Conservation (phyloP, 2,113 vertebrate genomes). For the Numida meleagris region DNA sequence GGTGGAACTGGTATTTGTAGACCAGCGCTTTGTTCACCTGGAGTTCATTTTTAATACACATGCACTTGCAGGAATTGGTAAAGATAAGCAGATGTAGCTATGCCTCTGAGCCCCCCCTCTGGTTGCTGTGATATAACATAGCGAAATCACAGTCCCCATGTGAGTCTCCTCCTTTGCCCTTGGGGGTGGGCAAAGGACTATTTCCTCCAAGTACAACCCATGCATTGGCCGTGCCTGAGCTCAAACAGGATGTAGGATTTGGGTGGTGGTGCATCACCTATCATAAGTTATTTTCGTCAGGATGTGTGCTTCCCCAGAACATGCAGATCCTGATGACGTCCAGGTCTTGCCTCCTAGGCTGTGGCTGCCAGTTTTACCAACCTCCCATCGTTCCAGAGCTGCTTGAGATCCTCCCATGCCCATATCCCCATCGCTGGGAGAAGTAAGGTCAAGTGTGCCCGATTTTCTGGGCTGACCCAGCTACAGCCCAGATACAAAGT, state of each 20-base stretch:
- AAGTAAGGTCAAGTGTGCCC: accelerated
- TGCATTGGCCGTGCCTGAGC: background rate
- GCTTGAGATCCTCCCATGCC: background rate
- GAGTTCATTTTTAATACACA: background rate
- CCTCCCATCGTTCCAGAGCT: background rate
- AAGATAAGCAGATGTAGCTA: background rate
- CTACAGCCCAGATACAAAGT: background rate
- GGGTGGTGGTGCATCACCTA: too few relatives aligned
- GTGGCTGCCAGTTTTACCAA: background rate
- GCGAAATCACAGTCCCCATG: background rate
- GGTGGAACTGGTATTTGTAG: background rate
- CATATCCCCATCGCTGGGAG: accelerated
- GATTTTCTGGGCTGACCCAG: background rate
- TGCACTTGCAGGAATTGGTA: background rate
- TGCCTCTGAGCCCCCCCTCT: background rate
- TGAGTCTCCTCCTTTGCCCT: accelerated
- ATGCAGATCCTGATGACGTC: background rate
- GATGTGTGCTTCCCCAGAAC: accelerated
- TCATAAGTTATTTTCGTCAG: background rate
- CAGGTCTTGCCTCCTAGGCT: accelerated
- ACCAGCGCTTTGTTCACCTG: background rate
- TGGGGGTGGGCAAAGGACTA: accelerated
- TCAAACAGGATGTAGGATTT: background rate
- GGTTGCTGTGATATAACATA: background rate
- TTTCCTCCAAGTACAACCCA: accelerated